Evolutionary conservation across 2,113 vertebrate genomes (phyloP), one percentile per base, ranked within the genome.

Genomic region (Callipepla californica): DNA sequence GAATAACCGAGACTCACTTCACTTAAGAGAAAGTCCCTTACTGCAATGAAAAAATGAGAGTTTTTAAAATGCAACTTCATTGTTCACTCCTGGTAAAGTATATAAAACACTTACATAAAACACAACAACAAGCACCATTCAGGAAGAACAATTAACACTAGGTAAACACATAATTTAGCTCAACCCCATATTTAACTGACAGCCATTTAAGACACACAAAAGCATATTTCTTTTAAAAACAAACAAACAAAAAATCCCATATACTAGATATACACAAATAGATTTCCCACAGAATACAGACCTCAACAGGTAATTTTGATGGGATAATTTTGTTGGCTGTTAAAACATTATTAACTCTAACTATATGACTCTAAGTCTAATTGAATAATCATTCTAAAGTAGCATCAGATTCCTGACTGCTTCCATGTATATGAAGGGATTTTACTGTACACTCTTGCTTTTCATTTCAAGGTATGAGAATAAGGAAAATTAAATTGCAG

Each of bases 261-360:
- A 28, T 2, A 14, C 30, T 38, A 28, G 5, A 67, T 32, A 45
- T 17, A 47, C 13, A 84, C 3, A 67, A 74, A 59, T 34, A 53
- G 2, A 11, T 63, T 87, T 86, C 23, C 69, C 66, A 92, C 26
- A 75, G 28, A 70, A 44, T 34, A 88, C 42, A 87, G 11, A 67
- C 15, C 42, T 93, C 45, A 59, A 30, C 1, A 70, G 22, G 57
- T 87, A 47, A 81, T 44, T 13, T 57, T 34, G 20, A 78, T 53
- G 4, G 42, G 8, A 7, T 68, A 87, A 68, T 83, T 84, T 48
- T 34, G 21, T 28, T 57, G 14, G n/a, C 9, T 75, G 45, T 93
- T 87, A 86, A 95, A 94, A 89, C 77, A 92, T 30, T n/a, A 80
- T 79, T 81, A 90, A 51, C 80, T 47, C 32, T 34, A 79, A 85